Evolutionary conservation across 23 tunicate species (phyloP).

Genomic region (Phallusia fumigata): DNA sequence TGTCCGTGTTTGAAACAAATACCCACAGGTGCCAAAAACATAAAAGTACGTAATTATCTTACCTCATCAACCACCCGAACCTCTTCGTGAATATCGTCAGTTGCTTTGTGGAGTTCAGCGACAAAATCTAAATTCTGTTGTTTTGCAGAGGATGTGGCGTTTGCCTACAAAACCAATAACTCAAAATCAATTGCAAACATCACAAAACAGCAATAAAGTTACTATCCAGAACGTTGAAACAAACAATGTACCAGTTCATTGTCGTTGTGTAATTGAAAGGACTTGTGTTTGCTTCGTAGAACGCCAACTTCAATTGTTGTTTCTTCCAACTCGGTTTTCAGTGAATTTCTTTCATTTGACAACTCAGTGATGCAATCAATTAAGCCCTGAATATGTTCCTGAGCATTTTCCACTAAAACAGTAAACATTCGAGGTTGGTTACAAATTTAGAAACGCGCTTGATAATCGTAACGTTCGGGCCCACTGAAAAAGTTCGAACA

Average conservation of each 20-base stretch:
- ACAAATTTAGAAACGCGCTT: too few relatives aligned
- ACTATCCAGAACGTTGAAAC: not conserved
- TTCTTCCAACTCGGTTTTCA: conserved; percentile 28
- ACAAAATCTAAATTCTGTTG: not conserved
- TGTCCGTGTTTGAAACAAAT: too few relatives aligned
- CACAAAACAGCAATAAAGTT: not conserved
- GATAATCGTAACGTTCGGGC: too few relatives aligned
- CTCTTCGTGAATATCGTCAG: conserved; percentile 4
- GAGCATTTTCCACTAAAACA: conserved; percentile 13
- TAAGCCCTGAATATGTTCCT: conserved; percentile 39
- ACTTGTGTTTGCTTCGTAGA: not conserved
- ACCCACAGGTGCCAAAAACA: too few relatives aligned
- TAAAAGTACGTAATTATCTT: too few relatives aligned
- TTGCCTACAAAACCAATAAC: not conserved
- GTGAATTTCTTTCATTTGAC: not conserved
- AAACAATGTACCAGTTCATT: not conserved
- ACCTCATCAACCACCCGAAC: not conserved
- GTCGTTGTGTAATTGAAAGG: not conserved
- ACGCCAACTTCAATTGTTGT: conserved; percentile 24
- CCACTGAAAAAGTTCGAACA: too few relatives aligned
- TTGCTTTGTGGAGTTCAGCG: not conserved
- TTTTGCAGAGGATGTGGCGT: not conserved
- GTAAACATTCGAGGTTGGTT: too few relatives aligned
- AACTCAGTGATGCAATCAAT: conserved; percentile 45
- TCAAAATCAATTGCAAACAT: not conserved